These are phyloP conservation scores for Diorhabda carinulata DNA, from an alignment of 1,140 invertebrate species.

Conservation along the genomic window DNA sequence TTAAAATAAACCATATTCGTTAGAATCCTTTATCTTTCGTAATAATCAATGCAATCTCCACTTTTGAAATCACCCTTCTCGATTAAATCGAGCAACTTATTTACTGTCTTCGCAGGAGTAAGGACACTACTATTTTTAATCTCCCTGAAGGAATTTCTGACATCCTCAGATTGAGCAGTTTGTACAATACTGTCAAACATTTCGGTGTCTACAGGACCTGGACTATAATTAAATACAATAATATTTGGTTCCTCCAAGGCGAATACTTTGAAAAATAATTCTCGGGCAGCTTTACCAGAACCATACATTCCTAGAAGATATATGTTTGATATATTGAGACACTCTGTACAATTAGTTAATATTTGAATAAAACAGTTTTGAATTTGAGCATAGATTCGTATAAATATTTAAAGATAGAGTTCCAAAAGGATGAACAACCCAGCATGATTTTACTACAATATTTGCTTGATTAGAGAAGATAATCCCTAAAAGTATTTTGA, in stretches of 20 bases:
- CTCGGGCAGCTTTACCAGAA: slow-evolving; percentile 83
- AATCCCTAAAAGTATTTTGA: too few relatives aligned
- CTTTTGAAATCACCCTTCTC: slow-evolving; percentile 69
- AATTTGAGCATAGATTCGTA: too few relatives aligned
- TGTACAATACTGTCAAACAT: slow-evolving; percentile 73
- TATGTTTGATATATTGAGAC: background rate
- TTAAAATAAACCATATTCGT: background rate
- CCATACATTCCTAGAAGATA: slow-evolving; percentile 69
- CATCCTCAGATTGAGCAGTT: slow-evolving; percentile 56
- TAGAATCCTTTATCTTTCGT: slow-evolving; percentile 52
- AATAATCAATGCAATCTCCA: slow-evolving; percentile 86
- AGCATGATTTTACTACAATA: too few relatives aligned
- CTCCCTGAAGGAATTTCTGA: slow-evolving; percentile 61
- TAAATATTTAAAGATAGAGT: too few relatives aligned
- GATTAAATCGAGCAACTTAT: slow-evolving; percentile 69
- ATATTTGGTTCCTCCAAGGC: slow-evolving; percentile 75
- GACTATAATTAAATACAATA: slow-evolving; percentile 85
- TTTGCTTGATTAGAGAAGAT: too few relatives aligned
- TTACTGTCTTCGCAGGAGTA: slow-evolving; percentile 70
- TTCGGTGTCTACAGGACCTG: slow-evolving; percentile 87
- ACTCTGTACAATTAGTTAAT: too few relatives aligned
- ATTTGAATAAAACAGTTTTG: too few relatives aligned
- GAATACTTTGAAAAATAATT: slow-evolving; percentile 86
- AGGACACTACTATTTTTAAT: slow-evolving; percentile 58
- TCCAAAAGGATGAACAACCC: too few relatives aligned